A percentile compares a stretch with the other conserved stretches of the same genome.
These are phyloP conservation scores for Scrobipalpa atriplicella DNA, from an alignment of 2,888 invertebrate species.

Conservation along the genomic window DNA sequence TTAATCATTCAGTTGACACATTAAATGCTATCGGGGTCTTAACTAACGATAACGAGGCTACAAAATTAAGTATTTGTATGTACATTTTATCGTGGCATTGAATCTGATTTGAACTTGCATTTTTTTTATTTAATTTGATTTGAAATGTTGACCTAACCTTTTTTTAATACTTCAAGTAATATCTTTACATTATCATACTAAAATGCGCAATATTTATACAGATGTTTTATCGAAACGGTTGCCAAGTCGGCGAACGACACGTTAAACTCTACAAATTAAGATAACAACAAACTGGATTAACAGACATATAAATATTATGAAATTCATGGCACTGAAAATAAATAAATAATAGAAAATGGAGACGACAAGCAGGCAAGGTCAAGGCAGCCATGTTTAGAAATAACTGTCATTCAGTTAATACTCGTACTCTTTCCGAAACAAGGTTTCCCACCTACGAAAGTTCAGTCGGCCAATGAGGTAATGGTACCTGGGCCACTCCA, in stretches of 20 bases:
- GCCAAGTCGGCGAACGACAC: too few species aligned
- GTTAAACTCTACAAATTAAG: too few species aligned
- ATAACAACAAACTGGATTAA: background rate
- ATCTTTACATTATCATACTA: too few species aligned
- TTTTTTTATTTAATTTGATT: too few species aligned
- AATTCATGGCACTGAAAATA: background rate
- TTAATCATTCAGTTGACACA: constrained; percentile 36
- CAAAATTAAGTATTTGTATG: too few species aligned
- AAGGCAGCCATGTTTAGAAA: constrained; percentile 32
- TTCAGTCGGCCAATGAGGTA: too few species aligned
- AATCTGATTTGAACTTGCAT: too few species aligned
- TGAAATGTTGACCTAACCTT: too few species aligned
- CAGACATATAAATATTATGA: background rate
- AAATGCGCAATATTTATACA: too few species aligned
- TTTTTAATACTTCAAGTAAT: too few species aligned
- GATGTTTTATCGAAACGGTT: background rate
- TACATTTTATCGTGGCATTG: background rate
- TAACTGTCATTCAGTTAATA: constrained; percentile 43
- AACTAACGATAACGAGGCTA: constrained; percentile 32
- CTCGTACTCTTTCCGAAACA: constrained; percentile 44
- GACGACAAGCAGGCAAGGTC: constrained; percentile 13
- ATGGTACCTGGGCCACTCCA: too few species aligned
- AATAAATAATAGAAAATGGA: constrained; percentile 24
- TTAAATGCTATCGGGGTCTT: constrained; percentile 43
- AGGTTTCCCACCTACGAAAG: constrained; percentile 47